These are phyloP conservation scores for Ageneiosus marmoratus DNA, from an alignment of 2,113 vertebrate species.

Conservation along the genomic window DNA sequence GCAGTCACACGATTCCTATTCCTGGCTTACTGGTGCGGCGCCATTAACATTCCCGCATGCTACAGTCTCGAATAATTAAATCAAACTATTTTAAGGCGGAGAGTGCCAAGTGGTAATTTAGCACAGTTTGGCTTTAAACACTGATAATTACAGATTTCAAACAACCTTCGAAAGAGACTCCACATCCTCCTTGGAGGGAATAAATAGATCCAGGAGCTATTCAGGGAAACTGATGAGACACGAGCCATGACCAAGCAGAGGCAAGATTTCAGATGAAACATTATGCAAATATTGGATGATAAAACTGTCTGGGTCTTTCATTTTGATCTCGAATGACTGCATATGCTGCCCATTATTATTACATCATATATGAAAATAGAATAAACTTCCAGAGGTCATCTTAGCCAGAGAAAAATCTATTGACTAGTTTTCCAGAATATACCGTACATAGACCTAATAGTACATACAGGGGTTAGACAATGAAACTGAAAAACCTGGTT, in stretches of 20 bases:
- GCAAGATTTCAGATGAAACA: background rate
- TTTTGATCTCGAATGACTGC: too few relatives aligned
- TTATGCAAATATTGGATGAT: background rate
- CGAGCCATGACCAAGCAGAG: background rate
- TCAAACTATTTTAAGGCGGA: constrained; percentile 67
- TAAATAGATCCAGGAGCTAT: constrained; percentile 27
- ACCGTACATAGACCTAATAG: too few relatives aligned
- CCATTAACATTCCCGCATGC: constrained; percentile 62
- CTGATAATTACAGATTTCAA: constrained; percentile 67
- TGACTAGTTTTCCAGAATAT: too few relatives aligned
- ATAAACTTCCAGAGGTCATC: too few relatives aligned
- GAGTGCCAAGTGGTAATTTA: constrained; percentile 65
- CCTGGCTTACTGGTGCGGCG: constrained; percentile 16
- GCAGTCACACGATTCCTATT: constrained; percentile 60
- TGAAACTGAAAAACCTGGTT: too few relatives aligned
- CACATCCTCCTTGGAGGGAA: constrained; percentile 38
- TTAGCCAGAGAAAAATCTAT: too few relatives aligned
- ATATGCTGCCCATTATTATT: too few relatives aligned
- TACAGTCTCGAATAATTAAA: constrained; percentile 69
- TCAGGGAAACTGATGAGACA: background rate
- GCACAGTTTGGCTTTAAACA: constrained; percentile 59
- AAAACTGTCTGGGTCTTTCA: background rate
- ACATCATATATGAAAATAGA: too few relatives aligned
- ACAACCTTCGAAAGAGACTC: constrained; percentile 61
- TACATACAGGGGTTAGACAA: too few relatives aligned